Percentiles rank a stretch among this genome's conserved stretches.
phyloP scores from a whole-genome alignment of 1,140 invertebrate species.

The Drosophila micromelanica region DNA sequence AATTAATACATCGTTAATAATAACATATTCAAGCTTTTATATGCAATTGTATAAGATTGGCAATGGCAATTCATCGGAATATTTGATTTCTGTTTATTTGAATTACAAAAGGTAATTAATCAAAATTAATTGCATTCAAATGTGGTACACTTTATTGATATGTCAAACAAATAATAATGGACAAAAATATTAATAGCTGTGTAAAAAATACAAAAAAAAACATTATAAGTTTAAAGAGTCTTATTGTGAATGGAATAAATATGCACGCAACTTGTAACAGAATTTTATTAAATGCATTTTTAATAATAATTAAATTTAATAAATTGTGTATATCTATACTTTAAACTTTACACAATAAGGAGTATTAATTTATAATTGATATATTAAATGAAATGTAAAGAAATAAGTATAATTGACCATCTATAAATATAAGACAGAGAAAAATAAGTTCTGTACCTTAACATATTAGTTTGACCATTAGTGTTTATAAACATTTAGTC shows the following conservation, averaged over 20 bases:
- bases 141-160: not conserved
- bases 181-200: not conserved
- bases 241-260: not conserved
- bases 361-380: not conserved
- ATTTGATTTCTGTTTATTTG: not conserved
- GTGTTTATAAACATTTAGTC: not conserved
- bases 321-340: not conserved
- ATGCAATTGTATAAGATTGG: too few relatives aligned
- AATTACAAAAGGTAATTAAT: not conserved
- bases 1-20: too few relatives aligned
- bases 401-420: too few relatives aligned
- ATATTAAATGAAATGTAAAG: not conserved
- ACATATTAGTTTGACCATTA: too few relatives aligned
- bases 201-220: not conserved
- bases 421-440: too few relatives aligned
- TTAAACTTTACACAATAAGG: not conserved
- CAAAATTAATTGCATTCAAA: not conserved
- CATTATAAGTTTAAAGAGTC: not conserved
- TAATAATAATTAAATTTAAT: too few relatives aligned
- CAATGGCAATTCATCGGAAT: not conserved
- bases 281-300: not conserved
- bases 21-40: too few relatives aligned
- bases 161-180: not conserved
- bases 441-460: too few relatives aligned
- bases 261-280: not conserved